Evolutionary conservation across 2,888 invertebrate genomes (phyloP), one percentile per base, ranked within the genome.

Genomic region (Mesorhabditis spiculigera): DNA sequence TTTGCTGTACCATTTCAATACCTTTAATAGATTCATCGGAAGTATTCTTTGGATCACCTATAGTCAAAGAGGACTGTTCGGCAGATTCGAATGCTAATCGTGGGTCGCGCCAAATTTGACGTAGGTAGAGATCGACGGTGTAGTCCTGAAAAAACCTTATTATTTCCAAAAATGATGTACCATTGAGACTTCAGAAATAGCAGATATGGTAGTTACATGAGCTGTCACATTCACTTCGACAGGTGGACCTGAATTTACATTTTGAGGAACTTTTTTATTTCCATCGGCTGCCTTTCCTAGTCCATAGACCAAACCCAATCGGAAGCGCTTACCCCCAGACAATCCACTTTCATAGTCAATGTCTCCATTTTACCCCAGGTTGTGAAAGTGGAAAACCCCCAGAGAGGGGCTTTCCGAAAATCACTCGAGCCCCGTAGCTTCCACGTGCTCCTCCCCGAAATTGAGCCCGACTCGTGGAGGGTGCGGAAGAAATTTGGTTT

Each of bases 151-250:
- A 71, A 16, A 5, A 66, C n/a, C 10, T 45, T 10, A n/a, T 45
- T 65, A n/a, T 65, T 41, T 65, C 4, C 16, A n/a, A 45, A 67
- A 69, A 43, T 66, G n/a, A 67, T 63, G 42, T 71, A 84, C 85
- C 86, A 86, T 86, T 4, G 85, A 83, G 0, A 86, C 86, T 75
- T 86, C 86, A 6, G 86, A 86, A 6, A 86, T 79, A 41, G 85
- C 85, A 66, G 77, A 78, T 45, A 86, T 86, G 10, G 85, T 85
- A n/a, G 85, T 84, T 16, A 86, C 75, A 69, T 84, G 82, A 5
- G 79, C 79, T 0, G 86, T 85, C 45, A 86, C 82, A 72, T 84
- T 84, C 6, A 86, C 85, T 74, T 82, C 79, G 41, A 85, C 81
- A 8, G 86, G 83, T 4, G 81, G 75, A 10, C 84, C 85, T 85